Percentiles rank a stretch among this genome's conserved stretches.
These are phyloP conservation scores for Caenorhabditis brenneri DNA, from an alignment of 1,140 invertebrate species.

Conservation along the genomic window DNA sequence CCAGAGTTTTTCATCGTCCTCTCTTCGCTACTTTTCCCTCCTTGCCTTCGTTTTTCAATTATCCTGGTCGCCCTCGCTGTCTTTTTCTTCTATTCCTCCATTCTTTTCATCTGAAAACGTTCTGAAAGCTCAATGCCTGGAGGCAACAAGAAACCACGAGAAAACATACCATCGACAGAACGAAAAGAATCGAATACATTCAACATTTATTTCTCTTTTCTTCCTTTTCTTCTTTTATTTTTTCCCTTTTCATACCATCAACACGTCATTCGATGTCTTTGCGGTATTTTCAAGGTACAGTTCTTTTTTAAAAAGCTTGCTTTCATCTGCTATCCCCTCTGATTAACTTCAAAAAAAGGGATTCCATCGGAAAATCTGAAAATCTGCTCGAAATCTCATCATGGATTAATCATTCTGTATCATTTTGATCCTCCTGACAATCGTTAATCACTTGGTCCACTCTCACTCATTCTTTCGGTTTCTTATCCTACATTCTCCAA, in stretches of 20 bases:
- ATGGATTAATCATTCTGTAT: not conserved
- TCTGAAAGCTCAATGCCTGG: not conserved
- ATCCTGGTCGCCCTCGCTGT: not conserved
- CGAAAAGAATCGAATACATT: not conserved
- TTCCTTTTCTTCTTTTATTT: not conserved
- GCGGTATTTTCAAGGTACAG: too few relatives aligned
- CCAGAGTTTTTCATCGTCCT: not conserved
- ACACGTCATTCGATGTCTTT: not conserved
- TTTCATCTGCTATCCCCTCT: too few relatives aligned
- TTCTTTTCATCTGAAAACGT: not conserved
- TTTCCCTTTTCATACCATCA: not conserved
- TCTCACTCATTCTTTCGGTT: not conserved
- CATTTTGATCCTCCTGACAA: not conserved
- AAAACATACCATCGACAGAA: not conserved
- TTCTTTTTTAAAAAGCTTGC: too few relatives aligned
- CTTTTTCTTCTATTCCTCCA: constrained; percentile 27
- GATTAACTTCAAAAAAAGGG: too few relatives aligned
- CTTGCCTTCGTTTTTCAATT: not conserved
- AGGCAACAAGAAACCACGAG: not conserved
- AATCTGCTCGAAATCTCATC: not conserved
- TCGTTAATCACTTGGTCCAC: not conserved
- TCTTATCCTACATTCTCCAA: too few relatives aligned
- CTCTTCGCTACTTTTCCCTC: not conserved
- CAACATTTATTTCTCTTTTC: not conserved
- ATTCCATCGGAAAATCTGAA: not conserved